Evolutionary conservation across 2,113 vertebrate species (phyloP).

Genomic region (Pelecanoides urinatrix): DNA sequence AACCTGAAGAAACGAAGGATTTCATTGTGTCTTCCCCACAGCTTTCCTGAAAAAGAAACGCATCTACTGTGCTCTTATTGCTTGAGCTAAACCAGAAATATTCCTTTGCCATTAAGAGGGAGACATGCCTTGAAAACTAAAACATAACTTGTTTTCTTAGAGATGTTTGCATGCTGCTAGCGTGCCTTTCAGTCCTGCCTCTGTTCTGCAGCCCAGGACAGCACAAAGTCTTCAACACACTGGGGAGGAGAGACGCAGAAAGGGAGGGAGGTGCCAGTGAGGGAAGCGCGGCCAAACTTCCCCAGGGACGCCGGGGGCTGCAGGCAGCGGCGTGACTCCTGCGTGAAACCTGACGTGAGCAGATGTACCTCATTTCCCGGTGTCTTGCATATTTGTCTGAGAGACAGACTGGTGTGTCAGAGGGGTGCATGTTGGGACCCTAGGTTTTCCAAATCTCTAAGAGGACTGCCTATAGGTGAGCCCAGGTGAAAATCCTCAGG

Average conservation of each 20-base stretch:
- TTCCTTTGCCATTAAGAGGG: not conserved
- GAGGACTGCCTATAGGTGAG: not conserved
- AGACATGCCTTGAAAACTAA: not conserved
- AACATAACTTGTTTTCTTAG: not conserved
- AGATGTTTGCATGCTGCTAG: not conserved
- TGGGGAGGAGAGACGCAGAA: rapidly evolving
- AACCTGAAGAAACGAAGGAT: not conserved
- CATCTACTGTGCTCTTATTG: not conserved
- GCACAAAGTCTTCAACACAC: rapidly evolving
- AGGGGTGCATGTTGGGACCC: rapidly evolving
- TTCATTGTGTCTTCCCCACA: not conserved
- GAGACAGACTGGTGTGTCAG: not conserved
- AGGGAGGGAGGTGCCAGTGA: not conserved
- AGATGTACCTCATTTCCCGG: not conserved
- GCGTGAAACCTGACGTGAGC: not conserved
- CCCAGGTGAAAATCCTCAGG: not conserved
- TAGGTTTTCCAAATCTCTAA: not conserved
- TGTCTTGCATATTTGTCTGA: not conserved
- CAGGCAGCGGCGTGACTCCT: not conserved
- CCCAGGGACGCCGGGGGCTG: not conserved
- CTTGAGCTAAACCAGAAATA: not conserved
- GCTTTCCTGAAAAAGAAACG: not conserved
- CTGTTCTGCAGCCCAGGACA: not conserved
- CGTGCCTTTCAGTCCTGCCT: not conserved
- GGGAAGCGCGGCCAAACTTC: not conserved